phyloP scores from a whole-genome alignment of 2,888 invertebrate genomes.

The Exocentrus adspersus region DNA sequence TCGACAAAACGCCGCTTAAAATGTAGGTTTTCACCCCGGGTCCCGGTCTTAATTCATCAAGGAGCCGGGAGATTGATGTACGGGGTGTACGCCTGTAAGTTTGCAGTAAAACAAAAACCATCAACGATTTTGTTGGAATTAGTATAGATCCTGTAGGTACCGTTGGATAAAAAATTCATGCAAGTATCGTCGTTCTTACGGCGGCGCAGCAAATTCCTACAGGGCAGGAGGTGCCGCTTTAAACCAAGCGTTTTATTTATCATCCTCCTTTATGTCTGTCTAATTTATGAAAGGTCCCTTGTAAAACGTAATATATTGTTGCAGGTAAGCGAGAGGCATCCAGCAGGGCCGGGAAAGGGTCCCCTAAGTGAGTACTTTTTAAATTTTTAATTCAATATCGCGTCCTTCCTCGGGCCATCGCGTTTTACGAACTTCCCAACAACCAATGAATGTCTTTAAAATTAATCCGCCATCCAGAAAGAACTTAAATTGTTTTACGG shows the following conservation, averaged over 20 bases:
- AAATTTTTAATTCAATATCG: slow-evolving; percentile 28
- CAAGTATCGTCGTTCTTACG: too few relatives aligned
- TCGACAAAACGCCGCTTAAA: slow-evolving; percentile 14
- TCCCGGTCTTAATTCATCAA: background rate
- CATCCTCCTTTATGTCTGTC: background rate
- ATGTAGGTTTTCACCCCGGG: slow-evolving; percentile 13
- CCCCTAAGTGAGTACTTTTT: slow-evolving; percentile 20
- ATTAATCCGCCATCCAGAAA: slow-evolving; percentile 32
- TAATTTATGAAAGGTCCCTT: background rate
- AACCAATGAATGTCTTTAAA: slow-evolving; percentile 27
- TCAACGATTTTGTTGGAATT: too few relatives aligned
- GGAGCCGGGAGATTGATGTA: background rate
- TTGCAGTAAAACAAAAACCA: too few relatives aligned
- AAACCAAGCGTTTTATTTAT: background rate
- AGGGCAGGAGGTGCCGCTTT: background rate
- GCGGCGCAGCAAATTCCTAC: too few relatives aligned
- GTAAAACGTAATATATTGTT: slow-evolving; percentile 12
- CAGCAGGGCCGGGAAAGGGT: background rate
- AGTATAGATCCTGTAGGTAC: too few relatives aligned
- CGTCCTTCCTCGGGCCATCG: slow-evolving; percentile 7
- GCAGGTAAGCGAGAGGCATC: slow-evolving; percentile 11
- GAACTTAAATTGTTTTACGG: slow-evolving; percentile 32
- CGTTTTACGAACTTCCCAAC: slow-evolving; percentile 16
- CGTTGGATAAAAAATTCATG: too few relatives aligned
- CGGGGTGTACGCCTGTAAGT: too few relatives aligned